Conservation (phyloP, 2,113 vertebrate species). For the Gopherus evgoodei region DNA sequence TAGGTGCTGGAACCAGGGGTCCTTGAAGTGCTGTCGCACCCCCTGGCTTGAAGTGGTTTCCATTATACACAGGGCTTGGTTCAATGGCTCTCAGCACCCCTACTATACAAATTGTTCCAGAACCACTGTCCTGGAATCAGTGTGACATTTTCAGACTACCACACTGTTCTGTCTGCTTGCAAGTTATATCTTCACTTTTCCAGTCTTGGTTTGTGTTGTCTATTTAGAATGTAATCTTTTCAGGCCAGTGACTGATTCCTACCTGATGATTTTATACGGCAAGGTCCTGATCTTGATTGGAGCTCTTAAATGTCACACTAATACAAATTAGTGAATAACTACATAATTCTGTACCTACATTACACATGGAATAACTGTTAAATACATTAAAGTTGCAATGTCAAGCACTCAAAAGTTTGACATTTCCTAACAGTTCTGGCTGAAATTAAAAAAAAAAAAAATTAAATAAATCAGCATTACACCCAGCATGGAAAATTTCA, state of each 20-base stretch:
- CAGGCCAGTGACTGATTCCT: accelerated
- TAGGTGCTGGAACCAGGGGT: no score
- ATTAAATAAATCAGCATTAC: not conserved
- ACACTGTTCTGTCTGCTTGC: not conserved
- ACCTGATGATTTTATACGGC: not conserved
- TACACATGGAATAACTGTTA: not conserved
- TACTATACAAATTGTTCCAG: not conserved
- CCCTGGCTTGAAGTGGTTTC: no score
- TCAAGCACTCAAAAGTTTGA: not conserved
- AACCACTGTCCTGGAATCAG: not conserved
- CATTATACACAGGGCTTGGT: no score
- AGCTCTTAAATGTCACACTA: not conserved
- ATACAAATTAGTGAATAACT: not conserved
- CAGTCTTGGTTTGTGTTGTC: not conserved
- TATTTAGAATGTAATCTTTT: not conserved
- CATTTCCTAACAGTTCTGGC: not conserved
- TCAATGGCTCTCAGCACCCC: no score
- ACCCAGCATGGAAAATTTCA: not conserved
- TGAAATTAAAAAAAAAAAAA: not conserved
- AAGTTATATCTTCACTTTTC: not conserved
- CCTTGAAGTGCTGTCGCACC: no score
- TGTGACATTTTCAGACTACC: accelerated
- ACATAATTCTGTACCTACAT: not conserved
- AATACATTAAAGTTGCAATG: not conserved
- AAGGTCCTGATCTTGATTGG: not conserved